Percentiles rank a stretch among this genome's conserved stretches.
Evolutionary conservation across 2,888 invertebrate genomes (phyloP).

Genomic region (Bembecia ichneumoniformis): DNA sequence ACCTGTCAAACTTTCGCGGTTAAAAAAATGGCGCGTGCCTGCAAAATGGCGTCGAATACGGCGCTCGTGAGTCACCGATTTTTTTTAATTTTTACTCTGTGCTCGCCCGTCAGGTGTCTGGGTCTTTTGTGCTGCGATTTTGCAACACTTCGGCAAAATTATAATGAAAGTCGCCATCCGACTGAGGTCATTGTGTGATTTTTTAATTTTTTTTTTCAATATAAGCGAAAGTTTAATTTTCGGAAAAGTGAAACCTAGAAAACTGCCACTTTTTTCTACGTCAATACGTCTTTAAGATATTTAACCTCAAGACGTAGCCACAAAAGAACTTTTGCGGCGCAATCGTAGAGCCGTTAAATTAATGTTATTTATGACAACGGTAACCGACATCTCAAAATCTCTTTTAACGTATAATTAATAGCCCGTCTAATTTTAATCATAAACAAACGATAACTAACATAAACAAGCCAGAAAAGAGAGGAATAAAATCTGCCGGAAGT

Average conservation of each 20-base stretch:
- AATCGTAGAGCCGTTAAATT: too few relatives aligned
- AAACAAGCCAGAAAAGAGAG: conserved; percentile 4
- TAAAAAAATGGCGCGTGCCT: conserved; percentile 21
- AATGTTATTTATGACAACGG: background rate
- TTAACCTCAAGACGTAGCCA: too few relatives aligned
- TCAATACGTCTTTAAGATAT: too few relatives aligned
- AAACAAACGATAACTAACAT: background rate
- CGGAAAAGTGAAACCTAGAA: background rate
- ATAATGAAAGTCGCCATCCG: background rate
- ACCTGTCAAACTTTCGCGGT: conserved; percentile 55
- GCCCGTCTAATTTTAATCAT: background rate
- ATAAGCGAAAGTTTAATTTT: background rate
- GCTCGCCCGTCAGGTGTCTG: background rate
- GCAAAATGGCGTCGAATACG: conserved; percentile 22
- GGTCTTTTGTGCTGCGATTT: background rate
- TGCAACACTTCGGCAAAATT: background rate
- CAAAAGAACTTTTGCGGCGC: too few relatives aligned
- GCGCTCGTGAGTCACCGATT: conserved; percentile 2
- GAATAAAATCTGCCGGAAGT: conserved; percentile 26
- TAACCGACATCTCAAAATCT: background rate
- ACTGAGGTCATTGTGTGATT: background rate
- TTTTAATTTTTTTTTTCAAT: background rate
- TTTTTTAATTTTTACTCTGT: conserved; percentile 8
- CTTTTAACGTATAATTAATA: background rate
- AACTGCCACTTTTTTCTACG: too few relatives aligned